A percentile compares a stretch with the other conserved stretches of the same genome.
Evolutionary conservation across 2,113 vertebrate genomes (phyloP).

Genomic region (Onychorhynchus coronatus): DNA sequence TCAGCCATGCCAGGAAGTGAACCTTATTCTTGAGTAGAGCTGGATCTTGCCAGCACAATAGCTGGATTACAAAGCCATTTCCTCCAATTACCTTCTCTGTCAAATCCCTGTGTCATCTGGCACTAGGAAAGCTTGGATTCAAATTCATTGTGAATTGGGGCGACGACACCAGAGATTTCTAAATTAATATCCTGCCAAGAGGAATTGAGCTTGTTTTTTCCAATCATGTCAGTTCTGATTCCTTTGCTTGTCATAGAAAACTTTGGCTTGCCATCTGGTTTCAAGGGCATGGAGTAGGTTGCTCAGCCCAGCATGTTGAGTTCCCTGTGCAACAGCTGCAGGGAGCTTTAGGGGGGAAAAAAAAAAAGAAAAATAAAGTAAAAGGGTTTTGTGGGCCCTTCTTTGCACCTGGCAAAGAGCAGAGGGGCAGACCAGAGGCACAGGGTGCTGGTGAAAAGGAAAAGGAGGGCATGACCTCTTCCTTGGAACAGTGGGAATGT

Average conservation of each 20-base stretch:
- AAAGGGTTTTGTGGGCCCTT: background rate
- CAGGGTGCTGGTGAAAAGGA: background rate
- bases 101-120: background rate
- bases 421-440: background rate
- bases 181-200: conserved; percentile 50
- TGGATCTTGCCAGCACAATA: conserved; percentile 53
- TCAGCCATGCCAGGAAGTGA: background rate
- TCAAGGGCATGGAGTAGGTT: background rate
- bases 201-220: conserved; percentile 33
- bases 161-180: conserved; percentile 30
- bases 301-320: background rate
- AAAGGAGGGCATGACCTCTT: background rate
- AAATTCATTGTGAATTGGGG: conserved; percentile 35
- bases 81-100: conserved; percentile 58
- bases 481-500: background rate
- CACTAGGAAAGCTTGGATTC: background rate
- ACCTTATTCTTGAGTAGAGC: background rate
- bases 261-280: background rate
- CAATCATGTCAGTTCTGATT: background rate
- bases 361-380: accelerated
- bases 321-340: background rate
- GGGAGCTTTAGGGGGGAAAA: background rate
- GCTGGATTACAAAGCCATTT: conserved; percentile 51
- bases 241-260: background rate
- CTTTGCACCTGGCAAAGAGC: background rate